Evolutionary conservation across 1,140 invertebrate species (phyloP), one percentile per base, ranked within the genome.

Genomic region (Cotesia glomerata): DNA sequence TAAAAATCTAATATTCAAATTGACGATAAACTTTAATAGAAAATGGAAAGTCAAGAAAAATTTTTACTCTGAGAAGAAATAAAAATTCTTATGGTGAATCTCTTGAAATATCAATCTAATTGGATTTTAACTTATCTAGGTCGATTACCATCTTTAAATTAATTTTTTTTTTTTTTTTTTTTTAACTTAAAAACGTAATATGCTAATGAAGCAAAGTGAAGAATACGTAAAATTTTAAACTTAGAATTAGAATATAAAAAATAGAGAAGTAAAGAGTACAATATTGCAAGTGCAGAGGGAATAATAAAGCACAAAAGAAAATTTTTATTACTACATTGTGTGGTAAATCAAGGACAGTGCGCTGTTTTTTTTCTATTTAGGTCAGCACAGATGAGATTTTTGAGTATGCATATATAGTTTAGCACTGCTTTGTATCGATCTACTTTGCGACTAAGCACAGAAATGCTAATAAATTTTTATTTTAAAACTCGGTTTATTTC

Each of bases 401-500:
- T 67, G 68, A 45, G 39, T 45, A 11, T 45, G 71, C 72, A 73
- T 26, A 61, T 35, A 26, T 75, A 72, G 76, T 56, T 54, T 52
- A 67, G 78, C 11, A 80, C 74, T 78, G 34, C 75, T 73, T 75
- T 77, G 64, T 68, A 80, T 80, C 74, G 77, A 79, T 26, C 59
- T 26, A 61, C 11, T 32, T 32, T 61, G 59, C 9, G 34, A 13
- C 16, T 13, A 5, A 18, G 5, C n/a, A 3, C 32, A 18, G 13
- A 32, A 35, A 26, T 4, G 59, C 18, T 61, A 32, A 11, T n/a
- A 56, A 26, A 26, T 61, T 32, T 61, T 32, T 26, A 26, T 11
- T 61, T 26, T 61, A 26, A 26, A 26, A 2, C 26, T 26, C 26
- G 2, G 1, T 26, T 26, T 26, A 26, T 26, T 26, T 26, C 26